Percentiles rank a stretch among this genome's conserved stretches.
These are phyloP conservation scores for Caenorhabditis tropicalis DNA, from an alignment of 1,140 invertebrate genomes.

Conservation along the genomic window DNA sequence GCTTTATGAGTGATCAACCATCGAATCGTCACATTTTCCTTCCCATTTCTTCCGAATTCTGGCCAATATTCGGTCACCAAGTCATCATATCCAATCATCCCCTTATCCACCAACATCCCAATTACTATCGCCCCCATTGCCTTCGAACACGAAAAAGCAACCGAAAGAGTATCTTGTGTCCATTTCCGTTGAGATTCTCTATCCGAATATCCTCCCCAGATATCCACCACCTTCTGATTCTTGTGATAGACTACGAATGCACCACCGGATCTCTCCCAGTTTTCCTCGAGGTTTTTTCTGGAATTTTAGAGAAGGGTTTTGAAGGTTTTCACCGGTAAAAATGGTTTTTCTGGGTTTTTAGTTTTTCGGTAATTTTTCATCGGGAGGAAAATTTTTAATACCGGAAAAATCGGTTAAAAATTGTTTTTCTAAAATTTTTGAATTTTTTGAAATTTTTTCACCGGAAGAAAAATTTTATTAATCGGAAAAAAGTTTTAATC, in stretches of 20 bases:
- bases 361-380: too few relatives aligned
- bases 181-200: conserved; percentile 45
- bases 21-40: conserved; percentile 72
- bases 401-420: too few relatives aligned
- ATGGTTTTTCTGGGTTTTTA: too few relatives aligned
- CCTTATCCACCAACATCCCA: conserved; percentile 70
- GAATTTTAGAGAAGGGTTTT: not conserved
- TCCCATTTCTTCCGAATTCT: conserved; percentile 72
- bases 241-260: conserved; percentile 45
- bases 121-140: conserved; percentile 67
- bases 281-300: conserved; percentile 38
- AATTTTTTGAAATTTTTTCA: too few relatives aligned
- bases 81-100: conserved; percentile 69
- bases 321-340: too few relatives aligned
- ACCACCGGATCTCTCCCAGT: conserved; percentile 40
- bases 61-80: conserved; percentile 72
- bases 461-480: too few relatives aligned
- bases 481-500: too few relatives aligned
- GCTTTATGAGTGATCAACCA: conserved; percentile 72
- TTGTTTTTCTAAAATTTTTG: too few relatives aligned
- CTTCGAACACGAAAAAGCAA: conserved; percentile 47
- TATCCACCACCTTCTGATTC: conserved; percentile 34
- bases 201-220: conserved; percentile 53
- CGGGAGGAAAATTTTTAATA: too few relatives aligned
- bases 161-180: conserved; percentile 32